phyloP scores from a whole-genome alignment of 2,113 vertebrate species.

The human (Homo sapiens) region GRCh38 chr4:57076501-57077000 shows the following conservation, averaged over 20 bases:
- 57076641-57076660: neutral
- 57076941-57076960: neutral
- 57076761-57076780: neutral
- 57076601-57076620: neutral
- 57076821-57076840: neutral
- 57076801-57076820: neutral
- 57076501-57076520: neutral
- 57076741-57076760: neutral
- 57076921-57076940: neutral
- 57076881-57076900: neutral
- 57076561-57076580: neutral
- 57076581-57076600: neutral
- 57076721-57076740: neutral
- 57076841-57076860: neutral
- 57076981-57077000: neutral
- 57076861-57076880: neutral
- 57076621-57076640: neutral
- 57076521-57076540: accelerated
- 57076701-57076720: neutral
- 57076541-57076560: neutral
- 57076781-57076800: neutral
- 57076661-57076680: neutral
- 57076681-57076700: neutral
- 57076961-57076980: neutral
- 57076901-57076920: neutral